Conservation (phyloP, 2,113 vertebrate genomes). For the Trinectes maculatus region DNA sequence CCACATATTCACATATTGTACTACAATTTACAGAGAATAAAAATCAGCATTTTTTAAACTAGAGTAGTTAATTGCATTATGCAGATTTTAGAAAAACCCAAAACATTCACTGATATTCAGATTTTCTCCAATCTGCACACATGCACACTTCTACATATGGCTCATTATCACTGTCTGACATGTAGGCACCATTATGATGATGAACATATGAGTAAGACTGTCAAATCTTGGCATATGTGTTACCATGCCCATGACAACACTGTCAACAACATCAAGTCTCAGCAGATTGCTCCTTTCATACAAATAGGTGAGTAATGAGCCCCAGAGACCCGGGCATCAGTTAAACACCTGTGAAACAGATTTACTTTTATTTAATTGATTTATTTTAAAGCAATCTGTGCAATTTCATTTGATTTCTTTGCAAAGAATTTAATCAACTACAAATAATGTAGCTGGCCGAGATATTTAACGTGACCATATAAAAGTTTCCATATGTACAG, state of each 20-base stretch:
- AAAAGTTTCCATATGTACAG: background rate
- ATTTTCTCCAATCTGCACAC: background rate
- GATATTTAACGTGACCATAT: background rate
- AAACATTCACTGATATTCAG: background rate
- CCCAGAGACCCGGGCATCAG: background rate
- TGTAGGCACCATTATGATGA: background rate
- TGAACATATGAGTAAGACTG: conserved; percentile 11
- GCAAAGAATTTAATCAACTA: background rate
- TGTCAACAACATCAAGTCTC: background rate
- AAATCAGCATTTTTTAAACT: too few species aligned
- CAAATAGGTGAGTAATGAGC: background rate
- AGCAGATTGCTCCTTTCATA: background rate
- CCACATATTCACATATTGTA: too few species aligned
- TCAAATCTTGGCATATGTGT: background rate
- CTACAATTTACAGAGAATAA: too few species aligned
- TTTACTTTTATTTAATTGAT: too few species aligned
- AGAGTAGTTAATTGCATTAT: too few species aligned
- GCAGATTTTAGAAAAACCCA: background rate
- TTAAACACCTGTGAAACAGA: background rate
- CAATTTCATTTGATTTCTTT: background rate
- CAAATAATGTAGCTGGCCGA: background rate
- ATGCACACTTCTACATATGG: background rate
- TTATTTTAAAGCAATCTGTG: too few species aligned
- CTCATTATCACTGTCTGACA: background rate
- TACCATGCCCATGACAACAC: background rate